Percentiles rank a stretch among this genome's conserved stretches.
These are phyloP conservation scores for Drosophila equinoxialis DNA, from an alignment of 1,140 invertebrate species.

Conservation along the genomic window DNA sequence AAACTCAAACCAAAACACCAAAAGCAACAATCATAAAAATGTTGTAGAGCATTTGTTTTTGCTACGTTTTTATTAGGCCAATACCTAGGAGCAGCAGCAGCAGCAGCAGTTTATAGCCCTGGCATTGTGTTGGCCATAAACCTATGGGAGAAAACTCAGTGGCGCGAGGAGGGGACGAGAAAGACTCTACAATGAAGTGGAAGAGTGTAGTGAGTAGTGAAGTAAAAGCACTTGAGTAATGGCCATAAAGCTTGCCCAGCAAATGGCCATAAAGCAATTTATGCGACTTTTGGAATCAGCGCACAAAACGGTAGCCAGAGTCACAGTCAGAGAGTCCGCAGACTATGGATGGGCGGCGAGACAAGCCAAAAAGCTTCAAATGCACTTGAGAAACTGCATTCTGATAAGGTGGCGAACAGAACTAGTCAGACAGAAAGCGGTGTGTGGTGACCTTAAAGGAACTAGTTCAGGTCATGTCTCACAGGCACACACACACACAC, in stretches of 20 bases:
- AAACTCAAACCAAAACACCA: conserved; percentile 55
- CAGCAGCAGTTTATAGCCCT: conserved; percentile 66
- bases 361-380: conserved; percentile 12
- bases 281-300: conserved; percentile 79
- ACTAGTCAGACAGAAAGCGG: neutral
- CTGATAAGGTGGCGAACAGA: conserved; percentile 43
- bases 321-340: neutral
- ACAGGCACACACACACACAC: neutral
- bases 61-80: conserved; percentile 76
- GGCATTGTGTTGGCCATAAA: conserved; percentile 74
- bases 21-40: conserved; percentile 28
- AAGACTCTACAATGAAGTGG: conserved; percentile 26
- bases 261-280: conserved; percentile 76
- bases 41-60: conserved; percentile 50
- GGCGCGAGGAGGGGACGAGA: neutral
- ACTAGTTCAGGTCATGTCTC: conserved; percentile 10
- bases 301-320: conserved; percentile 61
- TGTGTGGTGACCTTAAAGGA: neutral
- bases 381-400: conserved; percentile 70
- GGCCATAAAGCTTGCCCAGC: conserved; percentile 73
- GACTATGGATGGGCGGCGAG: conserved; percentile 32
- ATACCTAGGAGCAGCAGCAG: conserved; percentile 58
- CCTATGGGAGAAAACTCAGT: conserved; percentile 35
- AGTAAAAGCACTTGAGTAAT: conserved; percentile 74
- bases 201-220: conserved; percentile 38